phyloP scores from a whole-genome alignment of 2,888 invertebrate species.

The Apocheima hispidaria region DNA sequence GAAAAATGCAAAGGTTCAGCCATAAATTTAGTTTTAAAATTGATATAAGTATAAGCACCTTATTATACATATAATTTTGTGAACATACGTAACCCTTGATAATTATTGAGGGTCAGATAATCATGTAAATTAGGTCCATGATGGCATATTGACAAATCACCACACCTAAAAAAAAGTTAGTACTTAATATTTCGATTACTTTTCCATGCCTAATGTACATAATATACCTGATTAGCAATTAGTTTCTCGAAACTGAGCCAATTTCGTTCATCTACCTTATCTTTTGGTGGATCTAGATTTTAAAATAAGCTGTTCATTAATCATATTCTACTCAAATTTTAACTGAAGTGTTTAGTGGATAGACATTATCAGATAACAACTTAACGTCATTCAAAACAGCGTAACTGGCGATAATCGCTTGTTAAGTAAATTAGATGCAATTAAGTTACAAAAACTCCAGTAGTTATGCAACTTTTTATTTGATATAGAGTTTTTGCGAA shows the following conservation, averaged over 20 bases:
- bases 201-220: neutral
- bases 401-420: slow-evolving; percentile 28
- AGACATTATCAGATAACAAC: slow-evolving; percentile 23
- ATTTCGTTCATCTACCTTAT: slow-evolving; percentile 16
- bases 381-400: slow-evolving; percentile 21
- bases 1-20: too few species aligned
- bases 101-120: too few species aligned
- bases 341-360: slow-evolving; percentile 23
- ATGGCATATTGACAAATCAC: too few species aligned
- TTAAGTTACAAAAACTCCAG: slow-evolving; percentile 35
- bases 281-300: slow-evolving; percentile 26
- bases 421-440: slow-evolving; percentile 38
- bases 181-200: too few species aligned
- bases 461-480: slow-evolving; percentile 21
- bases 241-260: slow-evolving; percentile 21
- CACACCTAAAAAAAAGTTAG: too few species aligned
- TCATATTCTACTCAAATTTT: slow-evolving; percentile 20
- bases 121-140: too few species aligned
- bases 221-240: slow-evolving; percentile 20
- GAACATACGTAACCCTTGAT: too few species aligned
- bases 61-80: too few species aligned
- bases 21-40: too few species aligned
- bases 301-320: slow-evolving; percentile 23
- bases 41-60: too few species aligned
- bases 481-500: slow-evolving; percentile 36